Conservation (phyloP, 2,113 vertebrate species). For the Poeciliopsis occidentalis region DNA sequence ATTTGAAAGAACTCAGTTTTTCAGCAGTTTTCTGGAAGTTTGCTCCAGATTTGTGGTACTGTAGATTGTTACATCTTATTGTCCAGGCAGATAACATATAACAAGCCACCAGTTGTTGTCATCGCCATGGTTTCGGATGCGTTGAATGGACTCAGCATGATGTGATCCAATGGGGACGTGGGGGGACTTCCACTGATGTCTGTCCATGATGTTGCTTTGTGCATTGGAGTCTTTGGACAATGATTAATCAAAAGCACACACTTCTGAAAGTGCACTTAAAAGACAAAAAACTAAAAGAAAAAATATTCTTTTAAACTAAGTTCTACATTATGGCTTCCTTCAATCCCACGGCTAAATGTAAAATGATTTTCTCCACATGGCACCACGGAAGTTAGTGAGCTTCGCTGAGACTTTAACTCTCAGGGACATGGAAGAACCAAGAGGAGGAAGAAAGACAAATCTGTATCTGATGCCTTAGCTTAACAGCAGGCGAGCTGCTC, state of each 20-base stretch:
- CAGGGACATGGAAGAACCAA: neutral
- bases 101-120: neutral
- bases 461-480: constrained; percentile 11
- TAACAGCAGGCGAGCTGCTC: constrained; percentile 27
- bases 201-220: neutral
- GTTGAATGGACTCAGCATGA: neutral
- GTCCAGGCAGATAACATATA: neutral
- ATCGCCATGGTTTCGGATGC: neutral
- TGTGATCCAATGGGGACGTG: neutral
- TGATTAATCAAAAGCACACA: neutral
- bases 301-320: neutral
- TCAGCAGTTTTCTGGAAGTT: too few relatives aligned
- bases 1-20: too few relatives aligned
- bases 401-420: neutral
- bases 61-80: neutral
- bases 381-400: neutral
- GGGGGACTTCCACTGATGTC: neutral
- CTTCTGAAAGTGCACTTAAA: neutral
- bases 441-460: neutral
- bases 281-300: neutral
- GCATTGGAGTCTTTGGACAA: neutral
- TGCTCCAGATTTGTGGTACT: neutral
- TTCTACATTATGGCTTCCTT: neutral
- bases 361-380: neutral
- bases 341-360: neutral